These are phyloP conservation scores for Drosophila tropicalis DNA, from an alignment of 1,140 invertebrate species.

Conservation along the genomic window DNA sequence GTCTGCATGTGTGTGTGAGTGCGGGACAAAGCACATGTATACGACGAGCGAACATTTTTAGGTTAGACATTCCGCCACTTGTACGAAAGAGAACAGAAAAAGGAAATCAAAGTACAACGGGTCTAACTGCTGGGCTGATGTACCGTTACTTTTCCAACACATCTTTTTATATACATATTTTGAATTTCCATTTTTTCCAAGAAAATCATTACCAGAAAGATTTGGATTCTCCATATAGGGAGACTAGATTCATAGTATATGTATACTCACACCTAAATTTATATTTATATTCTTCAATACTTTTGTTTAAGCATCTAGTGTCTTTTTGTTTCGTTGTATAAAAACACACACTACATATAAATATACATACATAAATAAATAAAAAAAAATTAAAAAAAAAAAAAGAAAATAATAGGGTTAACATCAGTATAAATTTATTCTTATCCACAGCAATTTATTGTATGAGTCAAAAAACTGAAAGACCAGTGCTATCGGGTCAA, in stretches of 20 bases:
- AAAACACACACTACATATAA: conserved; percentile 4
- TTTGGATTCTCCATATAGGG: no score
- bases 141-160: no score
- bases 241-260: no score
- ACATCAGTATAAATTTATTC: conserved; percentile 34
- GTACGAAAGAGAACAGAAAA: background rate
- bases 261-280: no score
- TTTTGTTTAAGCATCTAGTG: conserved; percentile 25
- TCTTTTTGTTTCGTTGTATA: conserved; percentile 27
- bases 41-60: conserved; percentile 50
- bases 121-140: background rate
- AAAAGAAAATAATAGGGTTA: no score
- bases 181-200: no score
- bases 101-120: conserved; percentile 1
- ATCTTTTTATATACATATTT: no score
- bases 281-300: background rate
- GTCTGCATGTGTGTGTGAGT: conserved; percentile 34
- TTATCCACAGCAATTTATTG: conserved; percentile 94
- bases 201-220: no score
- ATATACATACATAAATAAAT: conserved; percentile 24
- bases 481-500: conserved; percentile 99
- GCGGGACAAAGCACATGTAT: conserved; percentile 41
- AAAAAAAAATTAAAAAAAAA: conserved; percentile 30
- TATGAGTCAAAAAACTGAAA: conserved; percentile 99
- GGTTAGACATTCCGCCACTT: conserved; percentile 49